Evolutionary conservation across 2,797 vertebrate genomes (phyloP).

Genomic region (Pseudopleuronectes americanus): DNA sequence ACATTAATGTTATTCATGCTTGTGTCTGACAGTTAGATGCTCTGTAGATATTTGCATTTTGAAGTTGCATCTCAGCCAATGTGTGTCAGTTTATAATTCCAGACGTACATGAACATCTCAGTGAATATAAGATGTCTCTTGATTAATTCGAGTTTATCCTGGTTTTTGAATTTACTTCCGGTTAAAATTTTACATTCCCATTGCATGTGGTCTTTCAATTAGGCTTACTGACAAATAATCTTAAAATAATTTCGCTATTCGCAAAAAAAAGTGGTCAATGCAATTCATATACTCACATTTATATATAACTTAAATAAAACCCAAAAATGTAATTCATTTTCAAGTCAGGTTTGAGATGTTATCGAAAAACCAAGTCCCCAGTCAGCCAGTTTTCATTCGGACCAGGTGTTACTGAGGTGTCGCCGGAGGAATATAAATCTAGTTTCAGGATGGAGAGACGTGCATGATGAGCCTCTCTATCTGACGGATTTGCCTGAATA

Average conservation of each 20-base stretch:
- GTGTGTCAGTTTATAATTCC: conserved; percentile 11
- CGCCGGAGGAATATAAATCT: conserved; percentile 58
- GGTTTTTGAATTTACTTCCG: too few relatives aligned
- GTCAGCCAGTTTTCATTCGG: conserved; percentile 42
- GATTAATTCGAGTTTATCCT: conserved; percentile 9
- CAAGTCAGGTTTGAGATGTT: conserved; percentile 2
- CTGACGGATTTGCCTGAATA: conserved; percentile 49
- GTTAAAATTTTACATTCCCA: neutral
- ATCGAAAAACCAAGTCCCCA: conserved; percentile 25
- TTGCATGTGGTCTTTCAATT: conserved; percentile 13
- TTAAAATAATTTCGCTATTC: neutral
- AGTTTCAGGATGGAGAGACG: conserved; percentile 56
- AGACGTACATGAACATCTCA: neutral
- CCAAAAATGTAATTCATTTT: conserved; percentile 17
- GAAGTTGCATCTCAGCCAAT: conserved; percentile 38
- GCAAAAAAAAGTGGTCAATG: too few relatives aligned
- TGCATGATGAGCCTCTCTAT: conserved; percentile 61
- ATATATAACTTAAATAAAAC: neutral
- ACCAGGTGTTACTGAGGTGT: conserved; percentile 31
- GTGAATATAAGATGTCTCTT: neutral
- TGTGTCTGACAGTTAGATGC: conserved; percentile 45
- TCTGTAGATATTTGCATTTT: conserved; percentile 48
- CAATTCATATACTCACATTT: neutral
- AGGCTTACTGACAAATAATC: conserved; percentile 8
- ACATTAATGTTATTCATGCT: conserved; percentile 29